Evolutionary conservation across 2,888 invertebrate species (phyloP).

Genomic region (Campoletis raptor): DNA sequence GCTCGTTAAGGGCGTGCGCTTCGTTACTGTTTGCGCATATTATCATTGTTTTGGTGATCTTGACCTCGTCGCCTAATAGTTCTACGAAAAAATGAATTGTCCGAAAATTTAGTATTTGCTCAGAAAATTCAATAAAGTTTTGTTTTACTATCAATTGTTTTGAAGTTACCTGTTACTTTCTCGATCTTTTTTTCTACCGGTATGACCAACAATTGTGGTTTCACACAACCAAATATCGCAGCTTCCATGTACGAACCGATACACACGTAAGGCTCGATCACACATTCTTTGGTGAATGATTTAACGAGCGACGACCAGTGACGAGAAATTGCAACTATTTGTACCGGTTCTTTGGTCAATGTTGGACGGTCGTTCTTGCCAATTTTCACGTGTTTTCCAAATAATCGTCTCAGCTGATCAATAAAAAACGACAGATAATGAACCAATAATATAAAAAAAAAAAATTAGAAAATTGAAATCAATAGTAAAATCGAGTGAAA

Average conservation of each 20-base stretch:
- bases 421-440: neutral
- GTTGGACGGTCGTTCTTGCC: constrained; percentile 61
- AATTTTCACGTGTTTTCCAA: constrained; percentile 62
- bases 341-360: constrained; percentile 82
- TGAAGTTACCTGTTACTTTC: constrained; percentile 82
- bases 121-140: neutral
- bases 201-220: constrained; percentile 85
- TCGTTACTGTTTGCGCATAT: constrained; percentile 87
- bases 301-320: constrained; percentile 89
- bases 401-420: constrained; percentile 58
- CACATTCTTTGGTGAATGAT: constrained; percentile 85
- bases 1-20: constrained; percentile 85
- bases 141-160: neutral
- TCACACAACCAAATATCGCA: constrained; percentile 89
- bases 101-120: neutral
- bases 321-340: constrained; percentile 87
- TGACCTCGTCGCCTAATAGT: constrained; percentile 85
- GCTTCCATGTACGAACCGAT: constrained; percentile 92
- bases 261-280: constrained; percentile 88
- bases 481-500: too few species aligned
- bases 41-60: constrained; percentile 87
- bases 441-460: neutral
- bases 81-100: constrained; percentile 74
- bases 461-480: neutral
- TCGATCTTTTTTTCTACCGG: constrained; percentile 85